These are phyloP conservation scores for Chaenodraco wilsoni DNA, from an alignment of 2,797 vertebrate genomes.

Conservation along the genomic window DNA sequence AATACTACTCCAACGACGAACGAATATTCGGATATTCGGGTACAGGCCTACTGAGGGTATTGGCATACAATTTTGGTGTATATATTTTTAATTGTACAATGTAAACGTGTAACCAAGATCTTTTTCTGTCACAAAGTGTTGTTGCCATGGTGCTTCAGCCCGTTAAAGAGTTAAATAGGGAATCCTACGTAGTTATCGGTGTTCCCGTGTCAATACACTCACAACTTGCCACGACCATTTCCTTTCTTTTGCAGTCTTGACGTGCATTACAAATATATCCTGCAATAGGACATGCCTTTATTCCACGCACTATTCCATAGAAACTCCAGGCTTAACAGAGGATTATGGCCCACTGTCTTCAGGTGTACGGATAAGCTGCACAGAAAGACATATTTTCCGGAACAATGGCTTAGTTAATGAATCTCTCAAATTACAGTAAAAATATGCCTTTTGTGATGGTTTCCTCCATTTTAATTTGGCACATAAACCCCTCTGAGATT, in stretches of 20 bases:
- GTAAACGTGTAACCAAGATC: not conserved
- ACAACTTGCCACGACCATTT: no score
- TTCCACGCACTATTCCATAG: no score
- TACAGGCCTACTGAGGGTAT: no score
- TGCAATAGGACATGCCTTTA: no score
- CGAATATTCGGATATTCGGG: no score
- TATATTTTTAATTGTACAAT: not conserved
- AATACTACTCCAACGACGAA: no score
- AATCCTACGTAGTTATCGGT: not conserved
- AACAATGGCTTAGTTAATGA: slow-evolving; percentile 29
- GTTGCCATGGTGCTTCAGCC: not conserved
- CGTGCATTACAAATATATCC: no score
- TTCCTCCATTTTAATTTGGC: slow-evolving; percentile 15
- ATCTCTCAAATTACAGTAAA: slow-evolving; percentile 16
- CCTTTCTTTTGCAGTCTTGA: no score
- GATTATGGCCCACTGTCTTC: not conserved
- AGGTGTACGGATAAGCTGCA: not conserved
- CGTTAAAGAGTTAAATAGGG: not conserved
- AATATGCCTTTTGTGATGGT: slow-evolving; percentile 12
- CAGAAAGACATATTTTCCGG: slow-evolving; percentile 11
- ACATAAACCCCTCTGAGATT: slow-evolving; percentile 21
- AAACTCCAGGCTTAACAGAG: slow-evolving; percentile 8
- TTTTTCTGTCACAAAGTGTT: not conserved
- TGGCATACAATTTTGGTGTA: no score
- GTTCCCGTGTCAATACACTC: no score